phyloP scores from a whole-genome alignment of 2,797 vertebrate genomes.

The Poeciliopsis turneri region DNA sequence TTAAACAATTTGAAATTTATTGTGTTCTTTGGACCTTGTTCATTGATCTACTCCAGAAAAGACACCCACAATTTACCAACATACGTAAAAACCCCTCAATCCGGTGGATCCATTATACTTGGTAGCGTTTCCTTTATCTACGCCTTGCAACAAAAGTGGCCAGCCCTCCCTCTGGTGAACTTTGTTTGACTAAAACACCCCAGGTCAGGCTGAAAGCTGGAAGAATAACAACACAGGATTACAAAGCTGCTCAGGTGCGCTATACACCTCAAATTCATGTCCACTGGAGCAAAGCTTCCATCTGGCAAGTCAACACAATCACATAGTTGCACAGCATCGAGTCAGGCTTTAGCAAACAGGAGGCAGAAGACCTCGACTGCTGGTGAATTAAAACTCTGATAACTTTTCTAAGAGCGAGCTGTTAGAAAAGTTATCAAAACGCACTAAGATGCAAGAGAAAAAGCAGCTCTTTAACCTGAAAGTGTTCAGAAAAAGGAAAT shows the following conservation, averaged over 20 bases:
- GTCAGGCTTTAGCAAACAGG: slow-evolving; percentile 32
- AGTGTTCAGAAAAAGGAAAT: not conserved
- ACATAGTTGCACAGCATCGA: slow-evolving; percentile 27
- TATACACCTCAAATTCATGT: slow-evolving; percentile 68
- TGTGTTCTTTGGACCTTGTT: slow-evolving; percentile 34
- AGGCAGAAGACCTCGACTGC: slow-evolving; percentile 1
- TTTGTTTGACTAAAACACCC: slow-evolving; percentile 73
- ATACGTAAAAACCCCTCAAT: not conserved
- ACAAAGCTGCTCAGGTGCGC: slow-evolving; percentile 70
- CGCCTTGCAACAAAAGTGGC: not conserved
- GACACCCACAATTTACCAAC: slow-evolving; percentile 28
- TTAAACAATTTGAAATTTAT: slow-evolving; percentile 38
- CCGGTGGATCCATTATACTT: not conserved
- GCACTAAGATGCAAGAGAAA: not conserved
- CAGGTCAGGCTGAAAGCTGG: slow-evolving; percentile 65
- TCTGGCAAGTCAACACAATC: slow-evolving; percentile 69
- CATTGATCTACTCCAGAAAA: slow-evolving; percentile 35
- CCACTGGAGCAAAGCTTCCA: slow-evolving; percentile 70
- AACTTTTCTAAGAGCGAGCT: not conserved
- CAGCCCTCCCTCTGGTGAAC: slow-evolving; percentile 72
- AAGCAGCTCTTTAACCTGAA: not conserved
- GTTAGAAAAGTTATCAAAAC: not conserved
- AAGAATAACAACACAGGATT: slow-evolving; percentile 74
- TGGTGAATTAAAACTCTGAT: slow-evolving; percentile 19
- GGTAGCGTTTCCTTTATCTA: not conserved